Evolutionary conservation across 2,797 vertebrate species (phyloP).

Genomic region (Argyrosomus regius): DNA sequence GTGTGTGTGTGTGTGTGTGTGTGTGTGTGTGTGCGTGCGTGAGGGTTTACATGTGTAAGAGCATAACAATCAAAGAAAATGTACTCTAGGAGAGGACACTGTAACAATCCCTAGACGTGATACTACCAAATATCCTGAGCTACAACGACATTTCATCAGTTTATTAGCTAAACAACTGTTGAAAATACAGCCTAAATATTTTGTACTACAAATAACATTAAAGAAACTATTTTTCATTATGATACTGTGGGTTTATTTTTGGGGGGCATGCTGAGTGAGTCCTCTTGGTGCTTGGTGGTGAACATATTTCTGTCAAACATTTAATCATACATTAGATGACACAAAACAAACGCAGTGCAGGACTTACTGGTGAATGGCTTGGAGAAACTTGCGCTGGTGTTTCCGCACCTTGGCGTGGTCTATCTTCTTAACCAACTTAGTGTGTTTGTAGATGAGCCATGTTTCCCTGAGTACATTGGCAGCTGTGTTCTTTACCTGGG

Average conservation of each 20-base stretch:
- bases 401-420: conserved; percentile 97
- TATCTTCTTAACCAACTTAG: conserved; percentile 95
- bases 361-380: conserved; percentile 99
- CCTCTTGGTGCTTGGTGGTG: conserved; percentile 6
- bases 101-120: conserved; percentile 32
- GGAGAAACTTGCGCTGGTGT: conserved; percentile 99
- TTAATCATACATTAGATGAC: background rate
- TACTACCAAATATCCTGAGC: conserved; percentile 34
- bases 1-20: conserved; percentile 32
- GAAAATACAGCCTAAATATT: conserved; percentile 26
- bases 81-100: conserved; percentile 39
- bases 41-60: conserved; percentile 39
- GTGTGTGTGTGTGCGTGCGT: conserved; percentile 27
- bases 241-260: conserved; percentile 8
- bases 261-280: conserved; percentile 25
- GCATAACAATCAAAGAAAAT: conserved; percentile 57
- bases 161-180: conserved; percentile 18
- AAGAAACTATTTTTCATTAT: conserved; percentile 3
- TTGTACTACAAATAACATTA: conserved; percentile 30
- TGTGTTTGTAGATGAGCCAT: conserved; percentile 98
- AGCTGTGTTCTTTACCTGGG: conserved; percentile 94
- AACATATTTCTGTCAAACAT: conserved; percentile 19
- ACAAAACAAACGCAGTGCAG: background rate
- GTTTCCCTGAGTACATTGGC: conserved; percentile 99
- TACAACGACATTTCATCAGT: conserved; percentile 39